Conservation (phyloP, 2,797 vertebrate genomes). For the Capromys pilorides region DNA sequence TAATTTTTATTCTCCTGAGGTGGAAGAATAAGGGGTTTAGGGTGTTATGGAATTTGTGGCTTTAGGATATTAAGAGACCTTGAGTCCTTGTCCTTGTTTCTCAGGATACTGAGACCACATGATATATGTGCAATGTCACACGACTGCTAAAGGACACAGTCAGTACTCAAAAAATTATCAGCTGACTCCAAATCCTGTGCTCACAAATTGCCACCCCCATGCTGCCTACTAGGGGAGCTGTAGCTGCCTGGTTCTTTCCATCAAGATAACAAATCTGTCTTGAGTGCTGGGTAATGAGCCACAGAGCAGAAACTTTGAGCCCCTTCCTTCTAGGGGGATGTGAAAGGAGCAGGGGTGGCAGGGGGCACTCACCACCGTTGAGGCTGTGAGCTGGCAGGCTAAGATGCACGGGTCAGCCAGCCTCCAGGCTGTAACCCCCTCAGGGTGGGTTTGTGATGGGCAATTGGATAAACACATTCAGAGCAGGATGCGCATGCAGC, state of each 20-base stretch:
- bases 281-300: background rate
- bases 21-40: background rate
- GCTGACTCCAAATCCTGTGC: background rate
- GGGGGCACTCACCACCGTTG: background rate
- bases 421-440: background rate
- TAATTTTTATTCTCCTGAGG: background rate
- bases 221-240: background rate
- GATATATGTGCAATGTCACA: accelerated
- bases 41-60: background rate
- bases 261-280: background rate
- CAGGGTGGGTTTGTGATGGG: conserved; percentile 31
- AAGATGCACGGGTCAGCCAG: conserved; percentile 8
- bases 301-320: background rate
- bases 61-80: background rate
- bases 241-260: background rate
- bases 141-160: background rate
- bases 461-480: conserved; percentile 70
- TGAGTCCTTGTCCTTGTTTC: background rate
- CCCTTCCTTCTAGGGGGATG: background rate
- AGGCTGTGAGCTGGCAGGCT: background rate
- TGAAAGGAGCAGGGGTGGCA: background rate
- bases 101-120: background rate
- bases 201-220: background rate
- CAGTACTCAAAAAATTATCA: background rate
- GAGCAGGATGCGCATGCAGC: conserved; percentile 51